A percentile compares a stretch with the other conserved stretches of the same genome.
phyloP scores from a whole-genome alignment of 2,113 vertebrate species.

The Fregetta grallaria region DNA sequence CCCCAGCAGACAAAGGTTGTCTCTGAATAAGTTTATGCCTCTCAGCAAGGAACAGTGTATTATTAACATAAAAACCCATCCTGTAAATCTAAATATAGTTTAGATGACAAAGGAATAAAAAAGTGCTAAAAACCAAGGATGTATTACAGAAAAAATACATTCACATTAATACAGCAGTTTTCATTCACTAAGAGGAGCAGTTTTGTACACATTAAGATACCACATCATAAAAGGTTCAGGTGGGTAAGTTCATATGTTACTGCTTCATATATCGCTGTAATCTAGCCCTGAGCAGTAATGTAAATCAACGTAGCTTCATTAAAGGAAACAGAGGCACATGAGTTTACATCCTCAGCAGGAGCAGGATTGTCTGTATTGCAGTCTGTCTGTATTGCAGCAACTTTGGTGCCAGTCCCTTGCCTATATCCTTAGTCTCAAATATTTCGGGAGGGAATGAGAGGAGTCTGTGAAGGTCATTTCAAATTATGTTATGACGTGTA shows the following conservation, averaged over 20 bases:
- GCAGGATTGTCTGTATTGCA: neutral
- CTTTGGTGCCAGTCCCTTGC: neutral
- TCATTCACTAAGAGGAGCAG: neutral
- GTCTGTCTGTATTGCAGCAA: neutral
- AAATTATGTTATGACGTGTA: neutral
- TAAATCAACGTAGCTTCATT: neutral
- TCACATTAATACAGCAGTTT: neutral
- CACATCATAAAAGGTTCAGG: neutral
- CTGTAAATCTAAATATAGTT: neutral
- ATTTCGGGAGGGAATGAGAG: neutral
- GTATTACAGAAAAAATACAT: neutral
- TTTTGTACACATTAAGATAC: neutral
- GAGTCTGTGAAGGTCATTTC: conserved; percentile 9
- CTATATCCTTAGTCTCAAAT: neutral
- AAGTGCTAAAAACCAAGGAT: neutral
- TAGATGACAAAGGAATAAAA: neutral
- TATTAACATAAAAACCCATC: neutral
- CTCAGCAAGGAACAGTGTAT: neutral
- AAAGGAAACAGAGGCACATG: neutral
- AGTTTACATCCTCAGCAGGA: neutral
- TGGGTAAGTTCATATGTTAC: neutral
- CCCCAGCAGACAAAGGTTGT: neutral
- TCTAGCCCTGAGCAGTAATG: neutral
- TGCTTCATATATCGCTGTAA: neutral
- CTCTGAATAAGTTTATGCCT: neutral